phyloP scores from a whole-genome alignment of 2,888 invertebrate genomes.

The Noctua janthe region DNA sequence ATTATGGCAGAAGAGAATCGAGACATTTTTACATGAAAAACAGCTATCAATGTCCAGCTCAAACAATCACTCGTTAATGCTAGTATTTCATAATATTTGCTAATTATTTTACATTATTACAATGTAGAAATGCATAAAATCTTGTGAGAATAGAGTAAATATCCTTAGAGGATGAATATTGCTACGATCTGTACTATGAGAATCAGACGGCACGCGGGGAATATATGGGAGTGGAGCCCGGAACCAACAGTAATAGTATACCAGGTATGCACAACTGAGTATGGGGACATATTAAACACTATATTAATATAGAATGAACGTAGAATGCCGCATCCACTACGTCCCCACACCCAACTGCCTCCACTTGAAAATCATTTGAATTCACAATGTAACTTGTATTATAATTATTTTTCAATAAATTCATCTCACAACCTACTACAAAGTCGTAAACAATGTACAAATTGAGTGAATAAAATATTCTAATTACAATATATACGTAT shows the following conservation, averaged over 20 bases:
- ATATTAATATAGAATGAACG: not conserved
- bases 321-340: conserved; percentile 7
- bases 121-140: conserved; percentile 68
- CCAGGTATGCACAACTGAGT: conserved; percentile 16
- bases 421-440: conserved; percentile 81
- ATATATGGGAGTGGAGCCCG: conserved; percentile 36
- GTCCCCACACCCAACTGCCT: conserved; percentile 18
- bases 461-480: conserved; percentile 64
- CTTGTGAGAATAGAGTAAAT: conserved; percentile 54
- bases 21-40: conserved; percentile 54
- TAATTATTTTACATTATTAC: conserved; percentile 64
- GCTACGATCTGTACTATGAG: conserved; percentile 51
- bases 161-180: conserved; percentile 53
- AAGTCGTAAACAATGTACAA: conserved; percentile 70
- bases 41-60: conserved; percentile 53
- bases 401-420: conserved; percentile 71
- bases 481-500: conserved; percentile 70
- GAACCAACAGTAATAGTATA: conserved; percentile 17
- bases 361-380: conserved; percentile 46
- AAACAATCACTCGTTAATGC: conserved; percentile 54
- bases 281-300: conserved; percentile 19
- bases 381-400: conserved; percentile 60
- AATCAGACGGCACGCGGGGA: conserved; percentile 57
- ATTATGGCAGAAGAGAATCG: conserved; percentile 53
- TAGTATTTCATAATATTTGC: conserved; percentile 59